Percentiles rank a stretch among this genome's conserved stretches.
phyloP scores from a whole-genome alignment of 2,888 invertebrate genomes.

The Noctua comes region DNA sequence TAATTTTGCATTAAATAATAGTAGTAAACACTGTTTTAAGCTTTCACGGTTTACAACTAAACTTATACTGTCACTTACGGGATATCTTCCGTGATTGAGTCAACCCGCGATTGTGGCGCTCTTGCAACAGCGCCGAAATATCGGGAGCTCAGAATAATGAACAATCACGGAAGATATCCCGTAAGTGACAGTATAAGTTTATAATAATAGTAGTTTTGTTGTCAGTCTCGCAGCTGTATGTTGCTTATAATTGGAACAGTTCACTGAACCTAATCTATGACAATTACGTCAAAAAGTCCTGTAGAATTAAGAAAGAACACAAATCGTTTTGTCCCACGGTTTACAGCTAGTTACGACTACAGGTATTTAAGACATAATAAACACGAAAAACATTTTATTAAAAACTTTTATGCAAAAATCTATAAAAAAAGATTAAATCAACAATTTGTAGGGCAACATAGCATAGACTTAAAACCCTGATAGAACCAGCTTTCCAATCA shows the following conservation, averaged over 20 bases:
- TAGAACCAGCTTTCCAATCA: constrained; percentile 84
- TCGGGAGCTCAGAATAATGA: too few relatives aligned
- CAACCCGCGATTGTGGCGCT: too few relatives aligned
- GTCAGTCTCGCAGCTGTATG: background rate
- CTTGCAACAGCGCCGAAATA: too few relatives aligned
- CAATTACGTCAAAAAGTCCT: background rate
- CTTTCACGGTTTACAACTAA: too few relatives aligned
- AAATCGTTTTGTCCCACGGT: background rate
- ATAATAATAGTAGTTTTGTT: background rate
- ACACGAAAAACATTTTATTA: background rate
- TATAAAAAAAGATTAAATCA: too few relatives aligned
- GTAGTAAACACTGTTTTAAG: too few relatives aligned
- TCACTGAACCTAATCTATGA: background rate
- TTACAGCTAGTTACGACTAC: background rate
- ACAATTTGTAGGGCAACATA: background rate
- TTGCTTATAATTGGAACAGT: background rate
- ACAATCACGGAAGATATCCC: too few relatives aligned
- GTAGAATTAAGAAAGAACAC: background rate
- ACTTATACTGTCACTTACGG: too few relatives aligned
- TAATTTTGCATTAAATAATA: background rate
- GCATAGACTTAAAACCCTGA: constrained; percentile 73
- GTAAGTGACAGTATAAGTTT: too few relatives aligned
- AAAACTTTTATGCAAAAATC: background rate
- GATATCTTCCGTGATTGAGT: too few relatives aligned
- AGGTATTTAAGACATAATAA: background rate